Evolutionary conservation across 2,113 vertebrate genomes (phyloP), one percentile per base, ranked within the genome.

Genomic region (Elephantulus edwardii): DNA sequence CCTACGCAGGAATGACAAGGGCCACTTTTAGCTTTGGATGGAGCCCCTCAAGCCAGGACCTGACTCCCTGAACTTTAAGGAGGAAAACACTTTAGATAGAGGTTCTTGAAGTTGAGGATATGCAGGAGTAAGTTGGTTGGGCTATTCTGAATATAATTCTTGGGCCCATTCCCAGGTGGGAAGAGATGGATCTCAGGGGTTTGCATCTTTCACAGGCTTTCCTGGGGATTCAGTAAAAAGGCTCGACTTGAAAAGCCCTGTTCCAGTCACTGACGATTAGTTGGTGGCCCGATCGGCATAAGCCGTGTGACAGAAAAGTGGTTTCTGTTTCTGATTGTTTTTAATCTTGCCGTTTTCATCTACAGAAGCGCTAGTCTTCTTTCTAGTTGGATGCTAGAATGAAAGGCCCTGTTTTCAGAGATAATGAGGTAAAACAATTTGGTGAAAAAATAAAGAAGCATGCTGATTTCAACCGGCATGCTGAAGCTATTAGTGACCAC

Each of bases 351-450:
- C 66, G 16, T 81, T 68, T 52, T 54, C 40, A 50, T 90, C 44
- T 87, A 88, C n/a, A 2, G 30, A 80, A 79, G 30, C 76, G 71
- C 79, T 46, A 56, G 30, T 46, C 77, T 80, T 77, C n/a, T 83
- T 68, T 86, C 35, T 56, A 12, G 14, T 52, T 83, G 81, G 80
- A 74, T 86, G 91, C 80, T 44, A 81, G 84, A 88, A 81, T 70
- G n/a, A 68, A 19, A 20, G 35, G 19, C 8, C n/a, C 66, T 38
- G 66, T 8, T 35, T 68, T 68, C 24, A 68, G 66, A 8, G 28
- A 40, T 38, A 48, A 88, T 46, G 26, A 66, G 42, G 56, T 82
- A 79, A 88, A 85, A 26, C 40, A 77, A 70, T 16, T 35, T 40
- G 33, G 66, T 13, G 33, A 35, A 90, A 88, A 54, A 50, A 83